Evolutionary conservation across 2,797 vertebrate species (phyloP).

Genomic region (Bucorvus abyssinicus): DNA sequence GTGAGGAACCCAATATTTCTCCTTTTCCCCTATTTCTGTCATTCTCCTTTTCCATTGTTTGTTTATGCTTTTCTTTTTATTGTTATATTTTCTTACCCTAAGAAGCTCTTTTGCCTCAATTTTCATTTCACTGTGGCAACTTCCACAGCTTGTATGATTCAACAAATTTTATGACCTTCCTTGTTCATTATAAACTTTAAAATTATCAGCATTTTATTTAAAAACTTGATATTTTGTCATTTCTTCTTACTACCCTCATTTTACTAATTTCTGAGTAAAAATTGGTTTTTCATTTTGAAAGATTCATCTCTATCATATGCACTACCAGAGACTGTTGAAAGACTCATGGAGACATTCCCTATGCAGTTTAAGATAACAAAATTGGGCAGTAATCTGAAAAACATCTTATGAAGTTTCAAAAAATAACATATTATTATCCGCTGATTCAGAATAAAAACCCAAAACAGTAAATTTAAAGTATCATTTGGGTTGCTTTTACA

Average conservation of each 20-base stretch:
- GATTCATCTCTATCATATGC: neutral
- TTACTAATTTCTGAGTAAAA: neutral
- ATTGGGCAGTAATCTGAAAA: neutral
- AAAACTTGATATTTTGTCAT: neutral
- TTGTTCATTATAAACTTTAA: neutral
- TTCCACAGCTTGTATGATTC: neutral
- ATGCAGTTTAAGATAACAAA: neutral
- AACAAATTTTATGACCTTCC: neutral
- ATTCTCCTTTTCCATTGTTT: neutral
- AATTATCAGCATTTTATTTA: neutral
- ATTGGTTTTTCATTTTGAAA: accelerated
- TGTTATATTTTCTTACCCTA: neutral
- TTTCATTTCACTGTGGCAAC: neutral
- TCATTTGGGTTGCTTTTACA: neutral
- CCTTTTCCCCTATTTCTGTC: neutral
- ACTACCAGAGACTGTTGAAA: neutral
- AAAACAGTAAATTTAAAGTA: neutral
- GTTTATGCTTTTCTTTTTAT: neutral
- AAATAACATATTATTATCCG: neutral
- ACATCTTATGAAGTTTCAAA: neutral
- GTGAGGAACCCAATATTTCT: neutral
- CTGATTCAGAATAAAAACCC: neutral
- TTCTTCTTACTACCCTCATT: neutral
- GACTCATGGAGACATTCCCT: neutral
- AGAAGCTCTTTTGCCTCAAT: neutral